Conservation (phyloP, 2,888 invertebrate species). For the Leptinotarsa juncta region DNA sequence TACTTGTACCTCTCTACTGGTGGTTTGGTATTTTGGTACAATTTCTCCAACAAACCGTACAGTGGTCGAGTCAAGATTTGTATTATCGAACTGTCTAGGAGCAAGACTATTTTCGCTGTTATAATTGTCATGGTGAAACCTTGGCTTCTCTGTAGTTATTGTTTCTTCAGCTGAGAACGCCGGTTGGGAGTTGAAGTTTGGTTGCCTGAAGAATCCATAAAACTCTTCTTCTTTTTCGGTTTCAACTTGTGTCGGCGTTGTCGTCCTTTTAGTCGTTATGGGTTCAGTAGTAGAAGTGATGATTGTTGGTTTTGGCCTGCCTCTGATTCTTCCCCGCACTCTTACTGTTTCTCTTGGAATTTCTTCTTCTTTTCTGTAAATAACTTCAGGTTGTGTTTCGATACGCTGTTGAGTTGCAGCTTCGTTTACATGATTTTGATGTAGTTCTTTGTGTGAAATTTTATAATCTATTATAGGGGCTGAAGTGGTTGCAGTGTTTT, state of each 20-base stretch:
- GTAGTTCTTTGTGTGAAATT: slow-evolving; percentile 49
- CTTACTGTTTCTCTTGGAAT: slow-evolving; percentile 44
- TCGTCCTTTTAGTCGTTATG: slow-evolving; percentile 45
- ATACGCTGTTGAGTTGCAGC: slow-evolving; percentile 3
- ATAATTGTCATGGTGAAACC: slow-evolving; percentile 21
- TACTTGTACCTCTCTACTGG: slow-evolving; percentile 33
- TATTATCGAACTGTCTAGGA: slow-evolving; percentile 27
- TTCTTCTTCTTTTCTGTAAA: slow-evolving; percentile 45
- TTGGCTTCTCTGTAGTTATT: slow-evolving; percentile 23
- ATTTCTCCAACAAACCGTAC: slow-evolving; percentile 61
- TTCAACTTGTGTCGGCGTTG: slow-evolving; percentile 36
- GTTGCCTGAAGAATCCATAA: slow-evolving; percentile 65
- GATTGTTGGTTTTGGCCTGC: slow-evolving; percentile 44
- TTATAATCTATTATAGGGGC: slow-evolving; percentile 51
- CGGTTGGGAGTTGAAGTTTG: slow-evolving; percentile 60
- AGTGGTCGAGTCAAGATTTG: slow-evolving; percentile 42
- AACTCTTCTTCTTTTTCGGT: slow-evolving; percentile 62
- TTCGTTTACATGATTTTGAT: slow-evolving; percentile 13
- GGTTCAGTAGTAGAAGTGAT: slow-evolving; percentile 39
- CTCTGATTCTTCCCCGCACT: slow-evolving; percentile 53
- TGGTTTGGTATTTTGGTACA: slow-evolving; percentile 58
- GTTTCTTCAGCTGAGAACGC: slow-evolving; percentile 32
- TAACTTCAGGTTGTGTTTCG: slow-evolving; percentile 41
- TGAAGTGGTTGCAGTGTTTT: slow-evolving; percentile 44
- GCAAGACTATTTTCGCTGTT: slow-evolving; percentile 12